phyloP scores from a whole-genome alignment of 2,797 vertebrate genomes.

The Melanotaenia maccullochi region DNA sequence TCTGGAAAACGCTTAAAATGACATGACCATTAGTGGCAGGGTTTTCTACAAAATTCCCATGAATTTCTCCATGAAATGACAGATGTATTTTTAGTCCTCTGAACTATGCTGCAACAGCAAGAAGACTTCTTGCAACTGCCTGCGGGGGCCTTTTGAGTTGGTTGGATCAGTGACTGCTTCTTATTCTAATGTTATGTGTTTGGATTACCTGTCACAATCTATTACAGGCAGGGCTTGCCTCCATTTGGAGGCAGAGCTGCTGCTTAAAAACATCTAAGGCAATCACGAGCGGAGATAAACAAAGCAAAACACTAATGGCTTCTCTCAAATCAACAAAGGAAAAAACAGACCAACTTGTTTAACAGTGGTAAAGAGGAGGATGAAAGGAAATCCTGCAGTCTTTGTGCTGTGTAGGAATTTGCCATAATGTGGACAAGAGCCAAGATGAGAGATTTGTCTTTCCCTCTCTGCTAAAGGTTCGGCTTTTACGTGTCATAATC shows the following conservation, averaged over 20 bases:
- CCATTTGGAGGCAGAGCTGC: slow-evolving; percentile 67
- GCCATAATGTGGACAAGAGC: slow-evolving; percentile 49
- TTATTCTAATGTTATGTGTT: slow-evolving; percentile 84
- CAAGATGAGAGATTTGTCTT: slow-evolving; percentile 45
- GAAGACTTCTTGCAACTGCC: slow-evolving; percentile 78
- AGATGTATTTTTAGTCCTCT: slow-evolving; percentile 77
- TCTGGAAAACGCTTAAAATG: slow-evolving; percentile 55
- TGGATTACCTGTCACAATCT: slow-evolving; percentile 84
- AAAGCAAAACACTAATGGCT: slow-evolving; percentile 78
- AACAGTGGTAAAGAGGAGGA: slow-evolving; percentile 73
- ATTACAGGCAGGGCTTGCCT: slow-evolving; percentile 76
- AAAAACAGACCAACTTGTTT: slow-evolving; percentile 69
- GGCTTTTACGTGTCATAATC: slow-evolving; percentile 40
- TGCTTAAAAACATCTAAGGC: slow-evolving; percentile 78
- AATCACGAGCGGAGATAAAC: slow-evolving; percentile 74
- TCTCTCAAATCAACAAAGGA: slow-evolving; percentile 74
- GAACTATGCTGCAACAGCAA: slow-evolving; percentile 76
- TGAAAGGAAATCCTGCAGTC: slow-evolving; percentile 61
- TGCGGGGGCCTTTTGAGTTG: slow-evolving; percentile 78
- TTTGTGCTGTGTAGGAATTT: slow-evolving; percentile 48
- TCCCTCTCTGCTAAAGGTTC: slow-evolving; percentile 41
- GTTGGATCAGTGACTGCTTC: slow-evolving; percentile 83
- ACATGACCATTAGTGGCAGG: slow-evolving; percentile 69
- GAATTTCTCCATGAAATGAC: slow-evolving; percentile 73
- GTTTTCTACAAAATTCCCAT: slow-evolving; percentile 66